Evolutionary conservation across 2,113 vertebrate species (phyloP).

Genomic region (Taurulus bubalis): DNA sequence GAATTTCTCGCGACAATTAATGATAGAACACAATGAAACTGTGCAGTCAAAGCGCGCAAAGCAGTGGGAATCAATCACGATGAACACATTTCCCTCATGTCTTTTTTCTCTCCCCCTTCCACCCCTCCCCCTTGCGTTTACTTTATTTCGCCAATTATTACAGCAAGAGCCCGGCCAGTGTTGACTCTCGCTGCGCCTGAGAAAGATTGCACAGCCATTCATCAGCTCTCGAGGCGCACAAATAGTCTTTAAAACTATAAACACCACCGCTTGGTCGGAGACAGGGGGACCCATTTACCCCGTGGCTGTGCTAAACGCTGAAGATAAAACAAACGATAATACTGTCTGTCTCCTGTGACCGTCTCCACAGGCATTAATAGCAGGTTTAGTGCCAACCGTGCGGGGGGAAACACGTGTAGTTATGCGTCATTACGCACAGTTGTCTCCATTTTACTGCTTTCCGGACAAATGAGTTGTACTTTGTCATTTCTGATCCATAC

Average conservation of each 20-base stretch:
- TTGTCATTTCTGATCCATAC: conserved; percentile 15
- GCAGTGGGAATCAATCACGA: conserved; percentile 86
- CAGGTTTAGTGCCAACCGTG: conserved; percentile 87
- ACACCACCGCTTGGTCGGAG: conserved; percentile 88
- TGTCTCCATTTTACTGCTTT: conserved; percentile 22
- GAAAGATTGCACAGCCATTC: conserved; percentile 95
- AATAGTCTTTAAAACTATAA: conserved; percentile 97
- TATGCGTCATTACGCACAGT: conserved; percentile 71
- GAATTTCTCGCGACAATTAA: background rate
- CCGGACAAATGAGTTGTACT: background rate
- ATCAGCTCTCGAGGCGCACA: conserved; percentile 93
- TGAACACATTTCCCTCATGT: conserved; percentile 86
- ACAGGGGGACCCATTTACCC: conserved; percentile 94
- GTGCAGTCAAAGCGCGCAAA: background rate
- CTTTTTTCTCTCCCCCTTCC: conserved; percentile 66
- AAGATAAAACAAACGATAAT: conserved; percentile 99
- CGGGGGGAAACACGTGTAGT: conserved; percentile 74
- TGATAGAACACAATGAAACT: background rate
- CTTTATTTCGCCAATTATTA: conserved; percentile 97
- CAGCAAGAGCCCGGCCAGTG: conserved; percentile 86
- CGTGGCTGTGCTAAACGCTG: conserved; percentile 90
- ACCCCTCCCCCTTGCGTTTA: conserved; percentile 85
- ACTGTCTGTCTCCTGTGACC: conserved; percentile 93
- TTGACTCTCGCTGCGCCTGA: conserved; percentile 90
- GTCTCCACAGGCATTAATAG: conserved; percentile 95